phyloP scores from a whole-genome alignment of 2,113 vertebrate species.

The Burhinus oedicnemus region DNA sequence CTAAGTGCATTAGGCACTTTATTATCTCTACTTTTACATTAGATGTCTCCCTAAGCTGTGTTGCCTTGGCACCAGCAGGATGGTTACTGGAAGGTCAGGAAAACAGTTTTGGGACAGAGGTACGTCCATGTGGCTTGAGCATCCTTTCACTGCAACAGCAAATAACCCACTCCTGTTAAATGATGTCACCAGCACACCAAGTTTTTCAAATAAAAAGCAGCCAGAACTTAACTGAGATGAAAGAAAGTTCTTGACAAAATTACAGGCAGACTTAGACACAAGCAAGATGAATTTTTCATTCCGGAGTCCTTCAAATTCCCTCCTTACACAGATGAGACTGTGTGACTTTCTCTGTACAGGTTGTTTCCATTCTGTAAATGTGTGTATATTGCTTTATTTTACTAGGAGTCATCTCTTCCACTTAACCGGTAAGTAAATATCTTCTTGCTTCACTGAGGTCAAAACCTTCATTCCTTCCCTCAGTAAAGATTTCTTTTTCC shows the following conservation, averaged over 20 bases:
- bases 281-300: neutral
- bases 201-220: neutral
- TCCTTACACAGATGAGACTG: accelerated
- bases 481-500: neutral
- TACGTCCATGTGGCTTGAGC: neutral
- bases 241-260: neutral
- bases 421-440: neutral
- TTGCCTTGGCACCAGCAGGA: neutral
- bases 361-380: neutral
- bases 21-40: neutral
- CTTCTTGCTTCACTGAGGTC: neutral
- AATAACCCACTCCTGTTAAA: neutral
- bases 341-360: neutral
- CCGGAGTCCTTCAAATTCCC: neutral
- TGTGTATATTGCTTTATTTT: neutral
- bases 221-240: neutral
- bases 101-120: neutral
- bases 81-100: neutral
- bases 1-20: accelerated
- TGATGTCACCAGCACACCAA: neutral
- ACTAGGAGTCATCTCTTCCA: neutral
- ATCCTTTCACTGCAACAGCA: neutral
- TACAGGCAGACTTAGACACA: neutral
- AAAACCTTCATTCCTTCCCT: neutral
- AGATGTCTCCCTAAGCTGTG: neutral